Evolutionary conservation across 2,113 vertebrate genomes (phyloP).

Genomic region (Speoplatyrhinus poulsoni): DNA sequence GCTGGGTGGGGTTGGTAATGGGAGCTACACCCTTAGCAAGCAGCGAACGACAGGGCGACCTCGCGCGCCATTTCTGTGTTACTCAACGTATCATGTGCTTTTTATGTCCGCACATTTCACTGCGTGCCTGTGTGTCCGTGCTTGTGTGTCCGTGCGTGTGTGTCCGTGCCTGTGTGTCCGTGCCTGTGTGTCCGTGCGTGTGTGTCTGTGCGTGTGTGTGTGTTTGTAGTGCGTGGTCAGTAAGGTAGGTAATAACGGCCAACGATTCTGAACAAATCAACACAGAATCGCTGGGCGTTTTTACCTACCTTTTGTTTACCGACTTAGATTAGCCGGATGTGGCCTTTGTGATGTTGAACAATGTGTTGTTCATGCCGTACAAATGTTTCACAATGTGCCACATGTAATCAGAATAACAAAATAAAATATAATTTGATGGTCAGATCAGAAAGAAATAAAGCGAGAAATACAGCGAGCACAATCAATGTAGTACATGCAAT

Average conservation of each 20-base stretch:
- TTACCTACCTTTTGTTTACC: slow-evolving; percentile 16
- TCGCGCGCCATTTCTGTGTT: neutral
- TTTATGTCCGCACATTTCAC: too few species aligned
- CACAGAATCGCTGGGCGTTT: neutral
- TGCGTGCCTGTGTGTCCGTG: neutral
- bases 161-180: too few species aligned
- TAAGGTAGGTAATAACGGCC: too few species aligned
- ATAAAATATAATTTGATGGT: slow-evolving; percentile 2
- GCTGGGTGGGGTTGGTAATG: slow-evolving; percentile 73
- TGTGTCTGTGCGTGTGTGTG: too few species aligned
- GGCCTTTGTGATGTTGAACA: slow-evolving; percentile 7
- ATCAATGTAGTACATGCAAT: neutral
- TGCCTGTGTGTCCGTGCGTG: too few species aligned
- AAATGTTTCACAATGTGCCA: neutral
- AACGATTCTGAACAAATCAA: neutral
- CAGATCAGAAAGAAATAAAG: too few species aligned
- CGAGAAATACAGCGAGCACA: too few species aligned
- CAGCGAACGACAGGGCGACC: slow-evolving; percentile 22
- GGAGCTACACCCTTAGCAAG: slow-evolving; percentile 46
- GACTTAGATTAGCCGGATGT: neutral
- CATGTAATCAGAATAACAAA: neutral
- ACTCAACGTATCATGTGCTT: too few species aligned
- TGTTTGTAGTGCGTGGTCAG: neutral
- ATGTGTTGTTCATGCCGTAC: neutral
- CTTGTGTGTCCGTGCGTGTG: neutral